These are phyloP conservation scores for Darevskia mixta DNA, from an alignment of 2,797 vertebrate species.

Conservation along the genomic window DNA sequence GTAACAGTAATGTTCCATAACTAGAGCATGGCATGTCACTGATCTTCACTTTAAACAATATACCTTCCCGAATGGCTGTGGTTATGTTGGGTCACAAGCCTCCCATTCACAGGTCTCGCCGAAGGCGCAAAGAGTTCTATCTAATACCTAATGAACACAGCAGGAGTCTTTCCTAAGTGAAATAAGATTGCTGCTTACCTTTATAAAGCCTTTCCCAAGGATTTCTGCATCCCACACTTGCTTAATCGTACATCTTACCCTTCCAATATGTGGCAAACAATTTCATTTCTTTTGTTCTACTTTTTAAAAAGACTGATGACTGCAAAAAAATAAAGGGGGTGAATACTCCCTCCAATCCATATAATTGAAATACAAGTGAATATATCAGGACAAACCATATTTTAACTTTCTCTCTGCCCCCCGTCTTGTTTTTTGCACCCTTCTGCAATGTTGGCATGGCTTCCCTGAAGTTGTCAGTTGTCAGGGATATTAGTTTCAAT, in stretches of 20 bases:
- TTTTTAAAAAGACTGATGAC: not conserved
- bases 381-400: not conserved
- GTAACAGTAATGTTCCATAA: not conserved
- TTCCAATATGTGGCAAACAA: not conserved
- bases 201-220: not conserved
- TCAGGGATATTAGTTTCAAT: not conserved
- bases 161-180: not conserved
- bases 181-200: not conserved
- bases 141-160: not conserved
- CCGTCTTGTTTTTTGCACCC: not conserved
- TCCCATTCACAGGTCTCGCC: not conserved
- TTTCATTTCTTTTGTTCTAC: not conserved
- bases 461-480: not conserved
- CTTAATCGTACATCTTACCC: not conserved
- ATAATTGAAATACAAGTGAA: not conserved
- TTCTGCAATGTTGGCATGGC: not conserved
- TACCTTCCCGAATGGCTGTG: not conserved
- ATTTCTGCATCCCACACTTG: not conserved
- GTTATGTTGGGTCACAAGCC: no score
- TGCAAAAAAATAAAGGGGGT: not conserved
- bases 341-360: not conserved
- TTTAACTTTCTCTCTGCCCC: not conserved
- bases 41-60: not conserved
- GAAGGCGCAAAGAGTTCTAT: not conserved
- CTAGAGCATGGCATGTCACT: not conserved